Base-by-base conservation (phyloP, 2,113 vertebrate genomes). In the Atlantisia rogersi region DNA sequence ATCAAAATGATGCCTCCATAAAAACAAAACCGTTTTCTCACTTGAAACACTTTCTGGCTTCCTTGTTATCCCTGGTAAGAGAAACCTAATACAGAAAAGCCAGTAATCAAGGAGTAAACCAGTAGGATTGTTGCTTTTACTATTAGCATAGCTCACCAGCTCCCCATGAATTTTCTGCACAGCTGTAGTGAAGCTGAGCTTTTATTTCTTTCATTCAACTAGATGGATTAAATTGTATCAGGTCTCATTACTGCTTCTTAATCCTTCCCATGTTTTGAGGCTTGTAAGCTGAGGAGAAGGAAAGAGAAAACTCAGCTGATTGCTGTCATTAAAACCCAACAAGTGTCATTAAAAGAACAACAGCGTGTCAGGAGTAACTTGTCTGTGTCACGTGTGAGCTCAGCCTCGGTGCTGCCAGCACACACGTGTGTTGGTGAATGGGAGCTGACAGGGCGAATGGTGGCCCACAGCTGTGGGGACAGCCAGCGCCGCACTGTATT, bases 331-430 rank as follows among this genome's bases (percentile, higher is more conserved):
- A 90, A 94, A 92, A 92, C 91, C 78, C 91, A 96, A 82, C 81
- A 94, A 79, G 68, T 89, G 56, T 11, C 80, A 92, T 86, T 95
- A 89, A 80, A 94, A 96, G 92, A 93, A 85, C 50, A 95, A n/a
- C 48, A 96, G 63, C 87, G 58, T 35, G 37, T 92, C 91, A 95
- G 93, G 92, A 79, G 64, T 29, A 82, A 60, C 19, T 85, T 79
- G 62, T 89, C 13, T 11, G 50, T 37, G 95, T 68, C 86, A 86
- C 21, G 2, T 58, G 69, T 48, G 63, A 92, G 20, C 25, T 81
- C 58, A 20, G 84, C 80, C 42, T 78, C 0, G 2, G 90, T 17
- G 35, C 63, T 83, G 77, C 86, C 86, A 40, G 73, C 80, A 80
- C 28, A 37, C 3, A 1, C 6, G 4, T 9, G 37, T 39, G 16